phyloP scores from a whole-genome alignment of 2,797 vertebrate species.

The Lateolabrax maculatus region DNA sequence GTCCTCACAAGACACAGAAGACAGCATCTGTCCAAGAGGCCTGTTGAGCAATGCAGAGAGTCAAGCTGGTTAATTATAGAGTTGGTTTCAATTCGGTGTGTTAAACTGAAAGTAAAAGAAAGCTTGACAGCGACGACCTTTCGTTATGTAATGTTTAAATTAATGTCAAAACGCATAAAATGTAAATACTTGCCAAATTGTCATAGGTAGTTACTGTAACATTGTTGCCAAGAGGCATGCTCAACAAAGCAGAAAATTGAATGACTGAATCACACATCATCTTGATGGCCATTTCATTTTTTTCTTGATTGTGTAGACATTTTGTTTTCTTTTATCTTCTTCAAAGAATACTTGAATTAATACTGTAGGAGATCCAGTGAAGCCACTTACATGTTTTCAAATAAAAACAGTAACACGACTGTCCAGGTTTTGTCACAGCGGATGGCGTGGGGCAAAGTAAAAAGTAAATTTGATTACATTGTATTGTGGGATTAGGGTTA shows the following conservation, averaged over 20 bases:
- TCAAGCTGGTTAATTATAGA: constrained; percentile 26
- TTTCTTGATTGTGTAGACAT: constrained; percentile 20
- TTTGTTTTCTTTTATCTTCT: constrained; percentile 11
- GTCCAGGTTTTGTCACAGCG: too few relatives aligned
- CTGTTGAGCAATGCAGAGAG: neutral
- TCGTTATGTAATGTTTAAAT: constrained; percentile 43
- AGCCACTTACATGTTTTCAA: neutral
- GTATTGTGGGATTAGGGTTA: too few relatives aligned
- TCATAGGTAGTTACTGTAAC: constrained; percentile 61
- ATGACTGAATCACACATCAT: constrained; percentile 65
- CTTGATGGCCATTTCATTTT: constrained; percentile 49
- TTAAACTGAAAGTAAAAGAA: constrained; percentile 35
- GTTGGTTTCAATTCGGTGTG: constrained; percentile 23
- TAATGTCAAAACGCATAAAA: constrained; percentile 56
- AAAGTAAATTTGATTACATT: too few relatives aligned
- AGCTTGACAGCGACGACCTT: constrained; percentile 56
- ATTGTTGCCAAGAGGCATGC: constrained; percentile 44
- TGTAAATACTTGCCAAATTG: constrained; percentile 57
- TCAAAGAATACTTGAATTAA: constrained; percentile 19
- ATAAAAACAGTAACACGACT: neutral
- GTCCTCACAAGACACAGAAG: neutral
- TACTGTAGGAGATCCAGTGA: constrained; percentile 4
- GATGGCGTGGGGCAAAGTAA: too few relatives aligned
- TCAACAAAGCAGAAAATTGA: constrained; percentile 68
- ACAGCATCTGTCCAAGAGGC: neutral